A percentile compares a stretch with the other conserved stretches of the same genome.
Evolutionary conservation across 2,113 vertebrate species (phyloP).

Genomic region (Meriones unguiculatus): DNA sequence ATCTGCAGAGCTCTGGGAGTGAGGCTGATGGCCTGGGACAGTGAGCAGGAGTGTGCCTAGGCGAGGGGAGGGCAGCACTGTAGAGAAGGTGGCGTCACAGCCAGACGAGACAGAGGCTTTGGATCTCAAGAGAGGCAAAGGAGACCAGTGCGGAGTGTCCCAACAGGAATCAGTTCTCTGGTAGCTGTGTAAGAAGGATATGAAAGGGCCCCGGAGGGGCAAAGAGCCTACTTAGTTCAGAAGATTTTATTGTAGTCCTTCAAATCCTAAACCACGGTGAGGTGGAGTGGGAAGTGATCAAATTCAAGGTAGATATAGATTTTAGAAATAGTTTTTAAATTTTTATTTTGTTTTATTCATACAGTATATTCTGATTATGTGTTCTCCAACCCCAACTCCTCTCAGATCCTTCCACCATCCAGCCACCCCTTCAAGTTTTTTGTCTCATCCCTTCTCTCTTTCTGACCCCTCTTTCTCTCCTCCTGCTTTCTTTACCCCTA

Average conservation of each 20-base stretch:
- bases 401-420: neutral
- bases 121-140: neutral
- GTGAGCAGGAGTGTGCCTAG: neutral
- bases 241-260: no score
- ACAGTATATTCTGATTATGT: neutral
- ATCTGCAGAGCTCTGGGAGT: accelerated
- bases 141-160: neutral
- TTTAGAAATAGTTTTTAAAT: neutral
- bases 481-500: neutral
- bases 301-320: neutral
- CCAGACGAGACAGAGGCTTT: neutral
- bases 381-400: neutral
- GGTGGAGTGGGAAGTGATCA: neutral
- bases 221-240: neutral
- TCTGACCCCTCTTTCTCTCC: no score
- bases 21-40: neutral
- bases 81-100: neutral
- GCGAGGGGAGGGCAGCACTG: neutral
- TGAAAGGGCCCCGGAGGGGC: neutral
- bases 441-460: neutral
- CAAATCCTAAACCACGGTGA: accelerated
- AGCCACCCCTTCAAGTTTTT: neutral
- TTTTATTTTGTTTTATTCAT: neutral
- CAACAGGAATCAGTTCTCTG: neutral
- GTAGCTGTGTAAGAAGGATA: neutral